Conservation (phyloP, 2,113 vertebrate genomes). For the Myxocyprinus asiaticus region DNA sequence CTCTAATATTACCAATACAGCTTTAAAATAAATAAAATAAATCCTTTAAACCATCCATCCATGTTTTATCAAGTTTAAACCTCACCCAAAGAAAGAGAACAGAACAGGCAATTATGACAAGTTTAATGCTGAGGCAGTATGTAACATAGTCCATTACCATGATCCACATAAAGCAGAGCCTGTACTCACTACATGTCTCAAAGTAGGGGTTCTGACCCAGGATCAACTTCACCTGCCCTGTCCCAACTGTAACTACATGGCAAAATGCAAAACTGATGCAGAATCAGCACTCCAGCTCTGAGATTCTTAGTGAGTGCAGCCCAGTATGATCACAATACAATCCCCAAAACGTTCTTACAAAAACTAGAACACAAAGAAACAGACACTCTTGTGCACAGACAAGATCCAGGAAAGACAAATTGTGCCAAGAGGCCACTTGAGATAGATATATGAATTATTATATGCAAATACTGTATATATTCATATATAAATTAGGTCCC, state of each 20-base stretch:
- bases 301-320: slow-evolving; percentile 8
- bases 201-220: not conserved
- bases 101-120: slow-evolving; percentile 55
- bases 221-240: slow-evolving; percentile 4
- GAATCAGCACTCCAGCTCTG: slow-evolving; percentile 6
- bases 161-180: slow-evolving; percentile 39
- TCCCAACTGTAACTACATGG: slow-evolving; percentile 12
- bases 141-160: slow-evolving; percentile 62
- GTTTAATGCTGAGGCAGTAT: slow-evolving; percentile 68
- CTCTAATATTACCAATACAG: not conserved
- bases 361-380: slow-evolving; percentile 23
- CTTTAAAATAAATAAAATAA: too few relatives aligned
- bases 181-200: slow-evolving; percentile 6
- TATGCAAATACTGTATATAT: slow-evolving; percentile 40
- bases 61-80: not conserved
- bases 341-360: slow-evolving; percentile 43
- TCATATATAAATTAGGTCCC: slow-evolving; percentile 55
- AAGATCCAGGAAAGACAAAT: slow-evolving; percentile 47
- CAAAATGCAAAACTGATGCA: slow-evolving; percentile 13
- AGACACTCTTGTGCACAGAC: slow-evolving; percentile 30
- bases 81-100: slow-evolving; percentile 11
- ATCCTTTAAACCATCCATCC: not conserved
- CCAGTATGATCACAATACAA: slow-evolving; percentile 43
- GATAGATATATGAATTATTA: slow-evolving; percentile 49
- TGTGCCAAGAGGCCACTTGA: slow-evolving; percentile 66